Evolutionary conservation across 2,113 vertebrate species (phyloP), one percentile per base, ranked within the genome.

Genomic region (Hyaena hyaena): DNA sequence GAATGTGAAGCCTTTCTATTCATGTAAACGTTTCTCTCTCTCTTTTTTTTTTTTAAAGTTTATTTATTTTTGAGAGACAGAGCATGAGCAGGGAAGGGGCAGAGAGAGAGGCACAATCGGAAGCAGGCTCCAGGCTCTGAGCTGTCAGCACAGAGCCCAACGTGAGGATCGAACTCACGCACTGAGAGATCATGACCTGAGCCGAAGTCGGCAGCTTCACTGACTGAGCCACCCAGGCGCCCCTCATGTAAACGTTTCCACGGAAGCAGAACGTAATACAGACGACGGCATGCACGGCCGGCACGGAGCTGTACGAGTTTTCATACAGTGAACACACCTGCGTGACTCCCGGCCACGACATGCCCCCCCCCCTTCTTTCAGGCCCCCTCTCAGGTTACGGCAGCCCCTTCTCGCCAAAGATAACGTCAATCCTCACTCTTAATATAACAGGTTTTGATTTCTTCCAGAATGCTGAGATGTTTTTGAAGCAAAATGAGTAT

Each of bases 401-500:
- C 19, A 5, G 58, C 23, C 81, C 10, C 39, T 53, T 45, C 39
- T 43, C 21, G 33, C 15, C n/a, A 31, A 0, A 73, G 31, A 35
- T 66, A 71, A 76, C 53, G 11, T 77, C 26, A 26, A 43, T 71
- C 2, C n/a, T 63, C 17, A 53, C 7, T 63, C 69, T 39, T 93
- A 33, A 28, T 39, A 45, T 24, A 73, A 4, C 77, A 24, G 7
- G 39, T 65, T 35, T 58, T 33, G 23, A 61, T n/a, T 82, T 96
- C 83, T 55, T 76, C 86, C 73, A 86, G 82, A 95, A 28, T 98
- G 98, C 98, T 98, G 96, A 98, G 98, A 98, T 98, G 98, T 98
- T 98, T 98, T 99, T 98, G 98, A 99, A 99, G 98, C 98, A 98
- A 99, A 99, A 98, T 98, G 98, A 98, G 97, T 98, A 98, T 98